Percentiles rank a stretch among this genome's conserved stretches.
These are phyloP conservation scores for Hypocryptadius cinnamomeus DNA, from an alignment of 2,113 vertebrate species.

Conservation along the genomic window DNA sequence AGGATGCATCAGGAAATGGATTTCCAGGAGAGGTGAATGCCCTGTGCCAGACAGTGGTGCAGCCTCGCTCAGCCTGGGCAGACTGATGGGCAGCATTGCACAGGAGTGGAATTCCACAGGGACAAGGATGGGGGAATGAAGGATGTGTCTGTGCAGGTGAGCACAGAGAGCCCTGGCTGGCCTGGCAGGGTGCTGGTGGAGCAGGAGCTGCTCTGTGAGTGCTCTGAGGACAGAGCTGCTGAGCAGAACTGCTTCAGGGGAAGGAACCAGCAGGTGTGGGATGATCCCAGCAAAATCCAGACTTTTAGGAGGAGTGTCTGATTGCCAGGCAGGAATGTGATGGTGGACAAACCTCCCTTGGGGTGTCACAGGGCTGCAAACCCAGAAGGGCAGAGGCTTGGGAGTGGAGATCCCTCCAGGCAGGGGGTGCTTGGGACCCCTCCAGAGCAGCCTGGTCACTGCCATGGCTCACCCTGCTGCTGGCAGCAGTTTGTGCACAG, in stretches of 20 bases:
- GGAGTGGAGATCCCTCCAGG: not conserved
- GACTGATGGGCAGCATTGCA: not conserved
- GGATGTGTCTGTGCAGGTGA: not conserved
- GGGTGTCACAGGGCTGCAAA: not conserved
- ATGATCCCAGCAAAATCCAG: not conserved
- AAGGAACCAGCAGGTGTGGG: not conserved
- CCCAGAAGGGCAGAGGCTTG: not conserved
- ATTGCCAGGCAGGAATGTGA: not conserved
- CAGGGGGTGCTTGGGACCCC: not conserved
- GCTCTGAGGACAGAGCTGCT: not conserved
- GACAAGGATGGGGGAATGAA: not conserved
- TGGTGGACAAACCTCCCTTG: not conserved
- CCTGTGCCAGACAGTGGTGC: not conserved
- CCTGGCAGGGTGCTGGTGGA: not conserved
- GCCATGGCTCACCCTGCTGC: not conserved
- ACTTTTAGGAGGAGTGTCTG: not conserved
- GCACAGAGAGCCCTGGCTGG: not conserved
- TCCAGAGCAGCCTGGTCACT: not conserved
- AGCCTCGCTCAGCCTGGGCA: not conserved
- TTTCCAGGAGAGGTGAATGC: constrained; percentile 1
- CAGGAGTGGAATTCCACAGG: not conserved
- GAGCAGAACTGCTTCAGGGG: not conserved
- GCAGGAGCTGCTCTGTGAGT: not conserved
- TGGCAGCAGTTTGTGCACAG: not conserved
- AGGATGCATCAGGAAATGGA: not conserved